Base-by-base conservation (phyloP, 2,888 invertebrate genomes). In the Hirudinaria manillensis region DNA sequence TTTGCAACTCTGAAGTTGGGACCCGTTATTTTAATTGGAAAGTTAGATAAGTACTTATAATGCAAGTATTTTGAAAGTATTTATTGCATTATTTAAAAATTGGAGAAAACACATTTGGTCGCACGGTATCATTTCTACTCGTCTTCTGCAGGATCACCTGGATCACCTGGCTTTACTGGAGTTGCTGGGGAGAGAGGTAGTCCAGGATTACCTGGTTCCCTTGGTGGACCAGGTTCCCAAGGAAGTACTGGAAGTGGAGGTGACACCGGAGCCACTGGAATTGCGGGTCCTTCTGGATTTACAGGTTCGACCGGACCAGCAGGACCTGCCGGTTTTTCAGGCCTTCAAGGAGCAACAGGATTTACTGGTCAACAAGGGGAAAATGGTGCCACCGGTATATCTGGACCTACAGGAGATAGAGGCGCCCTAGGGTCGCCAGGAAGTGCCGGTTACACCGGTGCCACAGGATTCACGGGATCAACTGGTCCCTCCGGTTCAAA, bases 171-270 rank as follows among this genome's bases (percentile, higher is more conserved):
- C 4, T 29, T 56, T 24, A 53, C 56, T 0, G 79, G 79, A 16
- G 13, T 27, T 27, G 19, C 36, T 36, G 77, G 78, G 27, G 51
- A 66, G 6, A 24, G 72, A 29, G 78, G 78, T 45, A 24, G 32
- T 10, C 74, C 75, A 29, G 77, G 77, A 53, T 66, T 34, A 19
- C 36, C 72, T n/a, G 77, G 77, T 7, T 68, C 32, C n/a, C 7
- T 70, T 24, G 77, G 77, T 10, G 67, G 19, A 66, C 13, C 74
- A 27, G 78, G 78, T 38, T 29, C 56, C 34, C 6, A 66, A 32
- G 78, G 78, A 19, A 68, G 36, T 27, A 24, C 72, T 38, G 78
- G 76, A 70, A 24, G 55, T 34, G 93, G 85, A 94, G 93, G 73
- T n/a, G 67, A 36, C 38, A 38, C 65, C 2, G 76, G 76, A 70